phyloP scores from a whole-genome alignment of 1,140 invertebrate genomes.

The Vanessa tameamea region DNA sequence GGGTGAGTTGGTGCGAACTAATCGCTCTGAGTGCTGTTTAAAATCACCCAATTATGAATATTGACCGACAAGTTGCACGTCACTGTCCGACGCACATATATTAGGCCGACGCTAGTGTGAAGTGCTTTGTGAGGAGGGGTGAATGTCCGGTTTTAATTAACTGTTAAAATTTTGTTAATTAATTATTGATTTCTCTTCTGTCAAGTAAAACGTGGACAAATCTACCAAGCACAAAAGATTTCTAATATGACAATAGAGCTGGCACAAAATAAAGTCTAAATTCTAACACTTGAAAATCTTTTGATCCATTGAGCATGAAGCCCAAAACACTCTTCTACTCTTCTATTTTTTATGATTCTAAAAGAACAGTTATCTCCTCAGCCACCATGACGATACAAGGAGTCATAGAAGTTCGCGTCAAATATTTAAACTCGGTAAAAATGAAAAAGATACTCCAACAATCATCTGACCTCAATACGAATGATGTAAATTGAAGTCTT shows the following conservation, averaged over 20 bases:
- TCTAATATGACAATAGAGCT: no score
- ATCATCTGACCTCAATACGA: slow-evolving; percentile 27
- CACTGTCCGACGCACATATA: slow-evolving; percentile 24
- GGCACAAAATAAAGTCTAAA: no score
- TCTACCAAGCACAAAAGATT: background rate
- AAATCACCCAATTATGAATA: slow-evolving; percentile 64
- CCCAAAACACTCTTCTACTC: no score
- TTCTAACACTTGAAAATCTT: no score
- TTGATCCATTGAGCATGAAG: no score
- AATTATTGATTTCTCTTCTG: background rate
- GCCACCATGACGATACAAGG: no score
- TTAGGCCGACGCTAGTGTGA: slow-evolving; percentile 8
- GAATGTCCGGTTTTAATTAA: slow-evolving; percentile 15
- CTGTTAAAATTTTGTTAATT: background rate
- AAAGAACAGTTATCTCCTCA: no score
- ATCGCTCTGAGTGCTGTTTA: slow-evolving; percentile 61
- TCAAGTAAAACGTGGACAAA: background rate
- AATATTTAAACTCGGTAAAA: slow-evolving; percentile 3
- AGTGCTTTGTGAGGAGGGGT: background rate
- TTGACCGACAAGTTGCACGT: slow-evolving; percentile 28
- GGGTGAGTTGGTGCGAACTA: slow-evolving; percentile 61
- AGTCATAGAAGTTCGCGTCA: background rate
- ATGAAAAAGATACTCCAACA: slow-evolving; percentile 12
- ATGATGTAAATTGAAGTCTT: slow-evolving; percentile 34
- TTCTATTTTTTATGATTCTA: no score